A percentile compares a stretch with the other conserved stretches of the same genome.
phyloP scores from a whole-genome alignment of 2,797 vertebrate species.

The Heteromormyrus szaboi region DNA sequence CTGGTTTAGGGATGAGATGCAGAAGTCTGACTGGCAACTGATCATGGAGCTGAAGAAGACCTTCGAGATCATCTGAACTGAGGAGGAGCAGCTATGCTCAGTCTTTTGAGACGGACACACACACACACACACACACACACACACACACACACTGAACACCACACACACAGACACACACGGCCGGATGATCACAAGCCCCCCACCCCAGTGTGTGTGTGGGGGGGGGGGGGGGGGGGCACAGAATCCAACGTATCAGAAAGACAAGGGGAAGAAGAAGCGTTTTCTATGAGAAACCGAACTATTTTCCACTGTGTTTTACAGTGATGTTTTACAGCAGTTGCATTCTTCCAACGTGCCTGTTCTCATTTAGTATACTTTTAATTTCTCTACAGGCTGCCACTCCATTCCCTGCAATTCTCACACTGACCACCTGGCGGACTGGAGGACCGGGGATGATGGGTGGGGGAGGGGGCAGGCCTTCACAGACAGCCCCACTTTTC shows the following conservation, averaged over 20 bases:
- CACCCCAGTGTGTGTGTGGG: slow-evolving; percentile 12
- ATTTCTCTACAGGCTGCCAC: slow-evolving; percentile 24
- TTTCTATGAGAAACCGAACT: slow-evolving; percentile 96
- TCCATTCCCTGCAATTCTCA: neutral
- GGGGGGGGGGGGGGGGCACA: slow-evolving; percentile 24
- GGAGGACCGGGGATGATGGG: neutral
- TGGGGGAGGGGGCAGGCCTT: slow-evolving; percentile 46
- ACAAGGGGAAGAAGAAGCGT: slow-evolving; percentile 69
- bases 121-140: slow-evolving; percentile 1
- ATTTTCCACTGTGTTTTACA: slow-evolving; percentile 92
- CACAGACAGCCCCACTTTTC: slow-evolving; percentile 57
- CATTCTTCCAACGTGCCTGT: slow-evolving; percentile 77
- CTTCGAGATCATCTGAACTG: slow-evolving; percentile 91
- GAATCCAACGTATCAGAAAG: slow-evolving; percentile 41
- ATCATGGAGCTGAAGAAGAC: slow-evolving; percentile 98
- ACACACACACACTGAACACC: neutral
- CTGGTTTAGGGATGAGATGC: slow-evolving; percentile 98
- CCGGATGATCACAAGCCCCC: slow-evolving; percentile 15
- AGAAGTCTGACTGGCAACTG: slow-evolving; percentile 94
- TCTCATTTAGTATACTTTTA: slow-evolving; percentile 36
- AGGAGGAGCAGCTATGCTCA: slow-evolving; percentile 9
- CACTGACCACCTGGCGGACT: neutral
- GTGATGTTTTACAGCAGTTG: slow-evolving; percentile 76
- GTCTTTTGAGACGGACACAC: slow-evolving; percentile 1
- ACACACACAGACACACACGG: slow-evolving; percentile 25